phyloP scores from a whole-genome alignment of 2,888 invertebrate genomes.

The Penaeus monodon region DNA sequence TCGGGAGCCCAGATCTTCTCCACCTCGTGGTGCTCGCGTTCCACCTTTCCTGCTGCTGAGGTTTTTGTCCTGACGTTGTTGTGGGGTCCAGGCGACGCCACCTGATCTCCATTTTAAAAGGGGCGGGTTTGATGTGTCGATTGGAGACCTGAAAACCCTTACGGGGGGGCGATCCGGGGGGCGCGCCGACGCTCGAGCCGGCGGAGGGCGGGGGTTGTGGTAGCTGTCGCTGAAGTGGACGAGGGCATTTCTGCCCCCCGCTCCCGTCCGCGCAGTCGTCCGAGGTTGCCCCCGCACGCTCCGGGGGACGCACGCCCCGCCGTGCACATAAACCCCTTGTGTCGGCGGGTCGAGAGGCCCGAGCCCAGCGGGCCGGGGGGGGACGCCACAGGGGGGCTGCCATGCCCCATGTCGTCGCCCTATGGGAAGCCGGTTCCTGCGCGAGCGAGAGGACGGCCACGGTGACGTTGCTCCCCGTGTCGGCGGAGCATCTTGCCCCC shows the following conservation, averaged over 20 bases:
- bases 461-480: not conserved
- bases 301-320: slow-evolving; percentile 32
- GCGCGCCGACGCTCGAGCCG: not conserved
- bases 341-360: slow-evolving; percentile 32
- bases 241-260: slow-evolving; percentile 27
- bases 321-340: slow-evolving; percentile 23
- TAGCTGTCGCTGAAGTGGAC: slow-evolving; percentile 27
- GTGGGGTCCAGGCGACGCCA: slow-evolving; percentile 14
- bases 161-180: not conserved
- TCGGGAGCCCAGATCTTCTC: slow-evolving; percentile 30
- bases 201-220: slow-evolving; percentile 31
- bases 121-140: slow-evolving; percentile 13
- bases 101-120: slow-evolving; percentile 38
- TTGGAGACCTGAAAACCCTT: slow-evolving; percentile 25
- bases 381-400: not conserved
- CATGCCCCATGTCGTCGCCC: slow-evolving; percentile 21
- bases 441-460: not conserved
- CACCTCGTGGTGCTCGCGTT: slow-evolving; percentile 26
- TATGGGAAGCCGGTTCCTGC: not conserved
- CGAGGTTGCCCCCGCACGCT: slow-evolving; percentile 27
- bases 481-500: slow-evolving; percentile 2
- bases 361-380: not conserved
- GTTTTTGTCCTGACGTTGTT: slow-evolving; percentile 12
- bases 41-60: slow-evolving; percentile 28
- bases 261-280: slow-evolving; percentile 32